These are phyloP conservation scores for Eunapius fragilis DNA, from an alignment of 37 sponge, comb jelly and placozoan species.

Conservation along the genomic window DNA sequence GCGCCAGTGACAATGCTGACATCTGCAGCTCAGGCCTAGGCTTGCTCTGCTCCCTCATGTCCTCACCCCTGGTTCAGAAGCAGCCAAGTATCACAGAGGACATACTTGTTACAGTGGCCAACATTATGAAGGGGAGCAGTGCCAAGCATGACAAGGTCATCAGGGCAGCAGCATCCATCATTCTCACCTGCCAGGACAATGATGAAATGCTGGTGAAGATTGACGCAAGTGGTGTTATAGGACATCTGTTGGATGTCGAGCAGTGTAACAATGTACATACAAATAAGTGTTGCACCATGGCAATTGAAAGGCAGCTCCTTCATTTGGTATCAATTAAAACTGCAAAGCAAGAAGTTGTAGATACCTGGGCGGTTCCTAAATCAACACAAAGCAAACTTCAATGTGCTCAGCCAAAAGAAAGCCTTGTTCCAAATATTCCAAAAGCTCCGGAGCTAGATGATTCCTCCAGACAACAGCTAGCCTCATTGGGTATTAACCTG, in stretches of 20 bases:
- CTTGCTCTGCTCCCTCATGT: slow-evolving; percentile 63
- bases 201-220: slow-evolving; percentile 42
- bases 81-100: slow-evolving; percentile 38
- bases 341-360: no score
- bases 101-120: slow-evolving; percentile 16
- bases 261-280: slow-evolving; percentile 25
- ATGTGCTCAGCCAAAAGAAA: slow-evolving; percentile 1
- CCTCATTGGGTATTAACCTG: slow-evolving; percentile 46
- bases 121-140: slow-evolving; percentile 32
- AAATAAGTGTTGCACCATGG: background rate
- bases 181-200: slow-evolving; percentile 49
- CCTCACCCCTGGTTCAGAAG: slow-evolving; percentile 61
- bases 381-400: no score
- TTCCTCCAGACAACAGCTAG: slow-evolving; percentile 28
- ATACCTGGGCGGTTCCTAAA: no score
- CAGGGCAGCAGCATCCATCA: slow-evolving; percentile 56
- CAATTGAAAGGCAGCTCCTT: no score
- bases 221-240: slow-evolving; percentile 20
- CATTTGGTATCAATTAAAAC: no score
- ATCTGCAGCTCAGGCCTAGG: slow-evolving; percentile 66
- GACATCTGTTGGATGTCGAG: slow-evolving; percentile 16
- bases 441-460: slow-evolving; percentile 28
- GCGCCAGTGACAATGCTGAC: slow-evolving; percentile 37
- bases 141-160: slow-evolving; percentile 40
- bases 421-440: slow-evolving; percentile 45